These are phyloP conservation scores for Drosophila subsilvestris DNA, from an alignment of 2,888 invertebrate genomes.

Conservation along the genomic window DNA sequence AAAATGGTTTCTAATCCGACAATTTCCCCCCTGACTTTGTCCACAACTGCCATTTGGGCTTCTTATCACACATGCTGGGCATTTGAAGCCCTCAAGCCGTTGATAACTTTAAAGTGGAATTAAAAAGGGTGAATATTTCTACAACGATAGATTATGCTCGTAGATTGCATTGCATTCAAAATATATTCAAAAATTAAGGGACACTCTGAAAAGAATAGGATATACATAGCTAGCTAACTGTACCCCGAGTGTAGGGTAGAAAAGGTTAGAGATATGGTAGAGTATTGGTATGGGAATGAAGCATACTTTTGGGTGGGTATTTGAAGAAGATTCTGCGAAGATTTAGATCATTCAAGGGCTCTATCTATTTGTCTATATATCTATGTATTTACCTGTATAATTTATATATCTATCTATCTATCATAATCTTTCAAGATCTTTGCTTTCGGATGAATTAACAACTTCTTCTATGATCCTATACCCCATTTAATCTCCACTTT, in stretches of 20 bases:
- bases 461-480: not conserved
- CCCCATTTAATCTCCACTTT: not conserved
- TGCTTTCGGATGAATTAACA: not conserved
- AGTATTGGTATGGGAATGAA: not conserved
- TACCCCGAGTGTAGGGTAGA: not conserved
- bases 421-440: no score
- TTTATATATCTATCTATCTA: not conserved
- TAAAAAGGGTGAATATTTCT: slow-evolving; percentile 31
- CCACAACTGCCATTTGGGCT: slow-evolving; percentile 56
- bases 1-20: slow-evolving; percentile 69
- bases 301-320: slow-evolving; percentile 1
- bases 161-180: not conserved
- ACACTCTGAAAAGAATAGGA: not conserved
- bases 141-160: not conserved
- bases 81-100: slow-evolving; percentile 56
- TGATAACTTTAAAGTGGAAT: slow-evolving; percentile 59
- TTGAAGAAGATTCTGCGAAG: not conserved
- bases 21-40: slow-evolving; percentile 62
- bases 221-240: not conserved
- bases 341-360: no score
- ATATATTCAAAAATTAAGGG: not conserved
- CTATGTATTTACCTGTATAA: not conserved
- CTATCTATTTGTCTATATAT: not conserved
- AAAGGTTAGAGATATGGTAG: not conserved
- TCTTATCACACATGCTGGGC: slow-evolving; percentile 58